Evolutionary conservation across 1,140 invertebrate species (phyloP), one percentile per base, ranked within the genome.

Genomic region (Drosophila varians): DNA sequence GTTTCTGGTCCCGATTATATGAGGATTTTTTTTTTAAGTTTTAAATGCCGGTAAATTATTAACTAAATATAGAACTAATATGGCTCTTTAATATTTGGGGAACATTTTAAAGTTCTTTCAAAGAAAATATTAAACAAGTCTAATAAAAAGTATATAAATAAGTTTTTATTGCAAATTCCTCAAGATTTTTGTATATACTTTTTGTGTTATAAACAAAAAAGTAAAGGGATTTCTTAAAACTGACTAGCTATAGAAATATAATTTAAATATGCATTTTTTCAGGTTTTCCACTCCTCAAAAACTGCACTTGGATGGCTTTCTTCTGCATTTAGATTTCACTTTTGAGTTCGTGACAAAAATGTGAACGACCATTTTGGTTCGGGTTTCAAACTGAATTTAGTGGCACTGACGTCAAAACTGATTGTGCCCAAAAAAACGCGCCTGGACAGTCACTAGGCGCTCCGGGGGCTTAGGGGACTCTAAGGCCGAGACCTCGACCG

Each of bases 271-370:
- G 61, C 57, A 62, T 42, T 31, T 14, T 16, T 1, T 12, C 26
- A 34, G 26, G 62, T 28, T 66, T 66, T 61, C 16, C 14, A 11
- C 25, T 11, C 6, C 9, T 2, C 38, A 16, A 1, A 45, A 53
- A 66, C 47, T 66, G 64, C 64, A 68, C 66, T 60, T 28, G 38
- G 12, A 25, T 53, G 21, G 42, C 64, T 54, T 57, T 34, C 48
- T 72, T 53, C 53, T 57, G 26, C 40, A 48, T 40, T 49, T 36
- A 18, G 55, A 65, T 84, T 84, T 84, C 72, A 86, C 79, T 86
- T 69, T 68, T 57, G 12, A 56, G 74, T 68, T 60, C 76, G 82
- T 80, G 80, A 86, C 82, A 58, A 87, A 58, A 57, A 80, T 76
- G 26, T 47, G n/a, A 76, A 51, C 52, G 18, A 76, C 68, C 40